Conservation (phyloP, 2,113 vertebrate genomes). For the Pantherophis guttatus region DNA sequence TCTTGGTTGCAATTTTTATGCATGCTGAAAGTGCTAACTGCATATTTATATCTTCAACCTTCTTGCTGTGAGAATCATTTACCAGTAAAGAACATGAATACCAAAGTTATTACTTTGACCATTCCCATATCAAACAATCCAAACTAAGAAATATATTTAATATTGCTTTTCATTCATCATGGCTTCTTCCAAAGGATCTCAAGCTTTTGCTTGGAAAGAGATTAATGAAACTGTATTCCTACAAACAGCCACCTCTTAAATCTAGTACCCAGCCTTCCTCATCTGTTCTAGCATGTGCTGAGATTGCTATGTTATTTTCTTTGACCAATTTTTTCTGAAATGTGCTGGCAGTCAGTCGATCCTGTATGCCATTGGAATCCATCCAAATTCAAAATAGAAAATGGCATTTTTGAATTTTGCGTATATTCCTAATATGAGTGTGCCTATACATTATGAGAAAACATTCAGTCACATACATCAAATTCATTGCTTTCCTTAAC, state of each 20-base stretch:
- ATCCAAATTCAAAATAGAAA: background rate
- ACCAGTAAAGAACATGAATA: background rate
- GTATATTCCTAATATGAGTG: background rate
- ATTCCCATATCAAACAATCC: background rate
- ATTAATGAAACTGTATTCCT: background rate
- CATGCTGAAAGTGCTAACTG: background rate
- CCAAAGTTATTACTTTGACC: background rate
- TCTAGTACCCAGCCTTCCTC: background rate
- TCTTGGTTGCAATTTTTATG: background rate
- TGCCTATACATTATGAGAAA: background rate
- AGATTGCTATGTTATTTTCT: background rate
- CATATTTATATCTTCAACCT: background rate
- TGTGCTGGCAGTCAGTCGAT: background rate
- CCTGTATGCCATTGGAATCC: background rate
- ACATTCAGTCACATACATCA: background rate
- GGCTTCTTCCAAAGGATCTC: background rate
- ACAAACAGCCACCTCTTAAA: background rate
- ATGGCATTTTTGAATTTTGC: background rate
- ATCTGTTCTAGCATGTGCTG: background rate
- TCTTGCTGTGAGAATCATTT: background rate
- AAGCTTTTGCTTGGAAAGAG: background rate
- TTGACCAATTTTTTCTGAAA: background rate
- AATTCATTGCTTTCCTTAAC: too few species aligned
- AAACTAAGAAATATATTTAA: background rate
- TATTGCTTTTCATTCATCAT: background rate